Base-by-base conservation (phyloP, 2,888 invertebrate species). In the Tetanocera ferruginea region DNA sequence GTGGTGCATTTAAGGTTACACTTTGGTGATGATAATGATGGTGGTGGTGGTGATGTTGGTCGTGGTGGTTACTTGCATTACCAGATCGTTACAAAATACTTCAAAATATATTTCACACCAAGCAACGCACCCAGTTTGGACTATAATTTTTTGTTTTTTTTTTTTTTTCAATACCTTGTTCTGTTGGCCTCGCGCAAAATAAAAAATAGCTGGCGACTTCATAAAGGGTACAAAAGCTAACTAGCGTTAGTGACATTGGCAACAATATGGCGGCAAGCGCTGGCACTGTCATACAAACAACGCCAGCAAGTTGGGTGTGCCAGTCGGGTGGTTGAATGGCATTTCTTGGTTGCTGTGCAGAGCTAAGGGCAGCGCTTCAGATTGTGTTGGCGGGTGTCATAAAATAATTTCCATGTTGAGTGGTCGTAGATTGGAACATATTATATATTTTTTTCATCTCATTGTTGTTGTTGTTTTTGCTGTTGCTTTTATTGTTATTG, bases 361-460 rank as follows among this genome's bases (percentile, higher is more conserved):
- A 34, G 71, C 19, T 34, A 23, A 28, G 19, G 57, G 25, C 25
- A 25, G 73, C 51, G 60, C 17, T 37, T 51, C n/a, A 31, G 60
- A 19, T 55, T 17, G 37, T 34, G 34, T 37, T 52, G 75, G 55
- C 67, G 75, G 43, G 66, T 66, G 67, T 67, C 66, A 67, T 75
- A 66, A 75, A 75, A 75, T 75, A 23, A 55, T 55, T 52, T 55
- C 67, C 52, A 75, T 34, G 67, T 55, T 52, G 75, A 75, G 66
- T 66, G 75, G 37, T 37, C 57, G 60, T 60, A 57, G 75, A 67
- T 75, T 66, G 67, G 34, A 75, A 67, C 75, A 75, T 66, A 75
- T 75, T 75, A 43, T 75, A 52, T 23, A 17, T 6, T 11, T 8
- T 28, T 28, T 31, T n/a, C 14, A 14, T 57, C 19, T 37, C 14